Percentiles rank a stretch among this genome's conserved stretches.
Evolutionary conservation across 2,113 vertebrate genomes (phyloP).

Genomic region (Sinocyclocheilus maitianheensis): DNA sequence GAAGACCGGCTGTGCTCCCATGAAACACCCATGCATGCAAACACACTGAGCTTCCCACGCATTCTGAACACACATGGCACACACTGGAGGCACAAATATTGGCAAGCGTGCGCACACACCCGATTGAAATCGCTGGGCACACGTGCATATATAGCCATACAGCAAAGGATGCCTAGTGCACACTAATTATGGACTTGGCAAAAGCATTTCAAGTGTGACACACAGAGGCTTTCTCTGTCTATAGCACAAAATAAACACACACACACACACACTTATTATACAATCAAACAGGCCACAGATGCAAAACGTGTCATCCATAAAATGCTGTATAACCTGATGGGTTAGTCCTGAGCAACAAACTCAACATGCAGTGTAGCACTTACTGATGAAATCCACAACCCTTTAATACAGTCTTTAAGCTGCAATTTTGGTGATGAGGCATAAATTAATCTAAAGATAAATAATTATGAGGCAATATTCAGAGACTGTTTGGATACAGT

Average conservation of each 20-base stretch:
- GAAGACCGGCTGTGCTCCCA: constrained; percentile 63
- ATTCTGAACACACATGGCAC: constrained; percentile 31
- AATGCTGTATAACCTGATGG: constrained; percentile 9
- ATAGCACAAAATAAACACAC: background rate
- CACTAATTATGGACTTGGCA: constrained; percentile 27
- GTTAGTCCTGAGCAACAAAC: background rate
- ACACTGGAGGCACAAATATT: constrained; percentile 52
- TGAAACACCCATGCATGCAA: constrained; percentile 65
- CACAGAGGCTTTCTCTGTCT: background rate
- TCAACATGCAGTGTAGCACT: background rate
- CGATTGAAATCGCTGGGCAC: constrained; percentile 47
- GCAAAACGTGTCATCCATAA: constrained; percentile 17
- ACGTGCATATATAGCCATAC: constrained; percentile 33
- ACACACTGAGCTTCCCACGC: constrained; percentile 62
- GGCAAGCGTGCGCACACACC: constrained; percentile 54
- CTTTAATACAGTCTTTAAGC: background rate
- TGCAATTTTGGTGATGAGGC: background rate
- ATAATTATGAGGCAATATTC: background rate
- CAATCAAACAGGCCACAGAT: constrained; percentile 2
- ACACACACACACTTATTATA: background rate
- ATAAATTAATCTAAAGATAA: background rate
- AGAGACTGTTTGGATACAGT: constrained; percentile 28
- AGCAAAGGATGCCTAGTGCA: constrained; percentile 3
- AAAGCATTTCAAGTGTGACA: background rate
- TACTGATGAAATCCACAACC: background rate